Conservation (phyloP, 2,113 vertebrate genomes). For the Tonatia bakeri region DNA sequence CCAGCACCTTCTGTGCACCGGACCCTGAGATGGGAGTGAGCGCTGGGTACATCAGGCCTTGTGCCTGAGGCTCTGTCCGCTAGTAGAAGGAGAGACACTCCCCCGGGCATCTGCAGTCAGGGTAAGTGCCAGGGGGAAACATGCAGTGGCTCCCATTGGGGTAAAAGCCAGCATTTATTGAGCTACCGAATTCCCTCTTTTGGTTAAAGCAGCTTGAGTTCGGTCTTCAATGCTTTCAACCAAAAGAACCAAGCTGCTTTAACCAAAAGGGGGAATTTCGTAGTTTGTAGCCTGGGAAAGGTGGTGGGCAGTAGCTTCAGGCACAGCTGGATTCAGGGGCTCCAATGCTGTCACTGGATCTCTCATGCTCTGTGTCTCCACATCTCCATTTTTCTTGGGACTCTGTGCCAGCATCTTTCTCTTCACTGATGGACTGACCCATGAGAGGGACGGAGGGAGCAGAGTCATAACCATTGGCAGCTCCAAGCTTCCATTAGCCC, state of each 20-base stretch:
- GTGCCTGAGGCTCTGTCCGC: background rate
- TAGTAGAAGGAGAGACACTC: background rate
- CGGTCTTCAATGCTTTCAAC: background rate
- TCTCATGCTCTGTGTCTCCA: background rate
- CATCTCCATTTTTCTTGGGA: background rate
- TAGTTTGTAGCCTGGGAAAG: background rate
- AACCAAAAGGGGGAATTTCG: background rate
- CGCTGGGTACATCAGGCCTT: background rate
- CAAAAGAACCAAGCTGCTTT: background rate
- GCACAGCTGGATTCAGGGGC: background rate
- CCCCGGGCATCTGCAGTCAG: background rate
- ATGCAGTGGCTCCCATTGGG: background rate
- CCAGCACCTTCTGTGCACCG: background rate
- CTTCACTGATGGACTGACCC: background rate
- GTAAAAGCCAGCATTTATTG: background rate
- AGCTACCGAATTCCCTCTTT: background rate
- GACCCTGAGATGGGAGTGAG: background rate
- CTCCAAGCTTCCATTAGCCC: background rate
- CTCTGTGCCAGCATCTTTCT: background rate
- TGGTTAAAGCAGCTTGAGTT: background rate
- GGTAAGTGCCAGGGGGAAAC: accelerated
- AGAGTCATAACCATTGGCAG: background rate
- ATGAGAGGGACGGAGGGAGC: background rate
- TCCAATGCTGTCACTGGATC: accelerated
- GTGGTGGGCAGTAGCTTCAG: background rate